These are phyloP conservation scores for Eriocheir sinensis DNA, from an alignment of 1,140 invertebrate species.

Conservation along the genomic window DNA sequence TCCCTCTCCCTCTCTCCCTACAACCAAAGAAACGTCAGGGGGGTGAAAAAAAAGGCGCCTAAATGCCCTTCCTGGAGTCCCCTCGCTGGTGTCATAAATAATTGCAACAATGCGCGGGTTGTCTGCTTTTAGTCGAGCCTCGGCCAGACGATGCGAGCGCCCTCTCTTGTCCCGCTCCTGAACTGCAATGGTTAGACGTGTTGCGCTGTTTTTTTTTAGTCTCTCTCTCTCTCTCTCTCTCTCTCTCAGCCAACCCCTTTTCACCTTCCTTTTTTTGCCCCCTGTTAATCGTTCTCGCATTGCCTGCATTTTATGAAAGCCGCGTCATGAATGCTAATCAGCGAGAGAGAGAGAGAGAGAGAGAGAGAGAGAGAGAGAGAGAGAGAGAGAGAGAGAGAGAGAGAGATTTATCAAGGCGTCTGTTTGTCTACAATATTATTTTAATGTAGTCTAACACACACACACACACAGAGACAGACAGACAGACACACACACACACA, in stretches of 20 bases:
- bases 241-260: not conserved
- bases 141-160: not conserved
- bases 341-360: not conserved
- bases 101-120: constrained; percentile 39
- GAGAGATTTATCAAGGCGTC: too few species aligned
- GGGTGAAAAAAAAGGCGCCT: not conserved
- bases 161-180: not conserved
- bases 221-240: not conserved
- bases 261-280: not conserved
- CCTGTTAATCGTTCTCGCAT: constrained; percentile 37
- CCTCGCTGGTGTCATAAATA: constrained; percentile 54
- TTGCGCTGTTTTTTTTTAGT: not conserved
- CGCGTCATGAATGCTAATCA: constrained; percentile 6
- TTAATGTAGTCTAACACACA: too few species aligned
- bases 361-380: not conserved
- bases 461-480: too few species aligned
- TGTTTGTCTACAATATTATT: too few species aligned
- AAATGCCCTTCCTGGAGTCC: constrained; percentile 40
- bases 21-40: constrained; percentile 7
- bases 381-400: too few species aligned
- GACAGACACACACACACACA: too few species aligned
- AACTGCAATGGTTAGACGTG: constrained; percentile 8
- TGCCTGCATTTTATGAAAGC: constrained; percentile 17
- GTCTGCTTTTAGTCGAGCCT: constrained; percentile 23
- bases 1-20: not conserved